Evolutionary conservation across 2,797 vertebrate species (phyloP), one percentile per base, ranked within the genome.

Genomic region (Antennarius maculatus): DNA sequence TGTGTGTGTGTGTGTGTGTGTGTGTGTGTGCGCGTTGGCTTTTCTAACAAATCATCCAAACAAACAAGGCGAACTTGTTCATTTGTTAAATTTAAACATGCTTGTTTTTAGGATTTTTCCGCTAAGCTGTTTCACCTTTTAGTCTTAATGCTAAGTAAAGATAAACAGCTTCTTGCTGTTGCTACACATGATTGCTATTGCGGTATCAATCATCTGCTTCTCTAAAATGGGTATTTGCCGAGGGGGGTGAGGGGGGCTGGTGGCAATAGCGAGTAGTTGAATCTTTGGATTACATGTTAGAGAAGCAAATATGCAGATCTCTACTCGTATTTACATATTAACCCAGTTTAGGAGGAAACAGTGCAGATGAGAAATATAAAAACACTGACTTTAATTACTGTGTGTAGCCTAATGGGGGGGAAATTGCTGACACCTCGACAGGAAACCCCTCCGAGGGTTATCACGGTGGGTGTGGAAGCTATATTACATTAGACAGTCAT

Each of bases 361-460:
- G 70, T 3, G 4, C 39, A 14, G 62, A 62, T 47, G 51, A 70
- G 4, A 51, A 51, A 71, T 62, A 52, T 50, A 18, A 73, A 66
- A 58, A 77, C 68, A 49, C 43, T 43, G 46, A 42, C 64, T 84
- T 83, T 86, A 88, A 87, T 90, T 86, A 84, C 50, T 23, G 42
- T 60, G 61, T 69, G 69, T 13, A 76, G 63, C 42, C 76, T 81
- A 82, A 80, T 82, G 13, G 23, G 60, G 78, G 37, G 51, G 58
- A 80, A 86, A 86, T 58, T 80, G 85, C 87, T 88, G 86, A 90
- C 83, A 84, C 71, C 66, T 80, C 49, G 34, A 50, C 66, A 72
- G 52, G 49, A 77, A 39, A 76, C 66, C 39, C 65, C 46, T 76
- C 66, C 13, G 47, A 69, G 69, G 65, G 52, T 73, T 47, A 58